Base-by-base conservation (phyloP, 1,140 invertebrate species). In the Anthonomus grandis region DNA sequence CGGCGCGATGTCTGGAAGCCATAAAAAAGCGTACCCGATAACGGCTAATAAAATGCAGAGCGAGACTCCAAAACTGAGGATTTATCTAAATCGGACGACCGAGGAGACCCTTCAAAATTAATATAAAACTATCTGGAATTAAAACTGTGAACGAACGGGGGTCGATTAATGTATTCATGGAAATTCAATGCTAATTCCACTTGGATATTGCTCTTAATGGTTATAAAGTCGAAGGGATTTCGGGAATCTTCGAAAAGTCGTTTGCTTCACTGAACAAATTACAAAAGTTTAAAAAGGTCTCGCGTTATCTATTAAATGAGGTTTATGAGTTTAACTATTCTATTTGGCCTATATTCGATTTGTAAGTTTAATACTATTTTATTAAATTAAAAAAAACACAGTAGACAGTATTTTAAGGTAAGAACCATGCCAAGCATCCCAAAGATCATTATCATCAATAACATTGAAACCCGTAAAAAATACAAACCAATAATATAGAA, bases 91-190 rank as follows among this genome's bases (percentile, higher is more conserved):
- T 38, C 34, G 22, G 10, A 23, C 37, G 21, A 50, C 47, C 47
- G 19, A 18, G 13, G 34, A 13, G 45, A 37, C 47, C 47, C 47
- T 50, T 50, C 47, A 50, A 50, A 50, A 50, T 50, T 50, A 50
- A 37, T 50, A 58, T 58, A 58, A 58, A 58, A 58, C 56, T 58
- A 58, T 58, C 56, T 25, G 31, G 47, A 27, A 51, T 58, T 51
- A 58, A 58, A 58, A 27, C 42, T 47, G 25, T n/a, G 39, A 49
- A 44, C 39, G 39, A 45, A 53, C 38, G 39, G 15, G 47, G 42
- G 12, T 21, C 56, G 45, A 58, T 47, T 58, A 58, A 58, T 58
- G 46, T 58, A 58, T 58, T 58, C 56, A 58, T 58, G 56, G 56
- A 58, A 58, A 58, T 58, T 58, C 49, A 41, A 58, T 58, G 56